Base-by-base conservation (phyloP, 2,113 vertebrate species). In the Aleadryas rufinucha region DNA sequence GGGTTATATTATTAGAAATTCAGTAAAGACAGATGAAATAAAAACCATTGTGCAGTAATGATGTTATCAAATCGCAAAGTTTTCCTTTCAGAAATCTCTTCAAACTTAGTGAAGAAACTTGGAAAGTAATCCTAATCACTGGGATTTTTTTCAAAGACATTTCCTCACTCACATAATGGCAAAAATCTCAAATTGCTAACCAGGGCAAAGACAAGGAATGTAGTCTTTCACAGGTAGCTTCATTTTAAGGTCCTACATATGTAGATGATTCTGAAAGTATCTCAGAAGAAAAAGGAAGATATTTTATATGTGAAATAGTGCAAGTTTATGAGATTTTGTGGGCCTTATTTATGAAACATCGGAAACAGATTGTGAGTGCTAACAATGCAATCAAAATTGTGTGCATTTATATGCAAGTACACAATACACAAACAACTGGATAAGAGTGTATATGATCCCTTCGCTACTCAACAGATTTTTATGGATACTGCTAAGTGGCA, bases 1-100 rank as follows among this genome's bases (percentile, higher is more conserved):
- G 83, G 87, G 44, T 77, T 83, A 39, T 47, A 95, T 74, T 66
- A 87, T 95, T 97, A 95, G 72, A 70, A 93, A 97, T 92, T 95
- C 79, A 74, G 44, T 77, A 95, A 84, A 7, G 11, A 57, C 11
- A 87, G 69, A 92, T 83, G 47, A 90, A 87, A 93, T 87, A 87
- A 89, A 91, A 87, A 24, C 45, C 31, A 84, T 79, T 84, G 64
- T 90, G 59, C 27, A 35, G 37, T 70, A 91, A 94, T 52, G 70
- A 75, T 87, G 63, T 68, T 94, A 87, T 63, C 47, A 85, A 91
- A 94, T 77, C 2, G 4, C 49, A 76, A 84, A 83, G 24, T 82
- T 88, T 91, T 84, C 80, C 77, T 69, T 92, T 94, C 78, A 90
- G 35, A 93, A 83, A 85, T 80, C 41, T 91, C 56, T 94, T 96